These are phyloP conservation scores for Linnaemya vulpina DNA, from an alignment of 2,888 invertebrate species.

Conservation along the genomic window DNA sequence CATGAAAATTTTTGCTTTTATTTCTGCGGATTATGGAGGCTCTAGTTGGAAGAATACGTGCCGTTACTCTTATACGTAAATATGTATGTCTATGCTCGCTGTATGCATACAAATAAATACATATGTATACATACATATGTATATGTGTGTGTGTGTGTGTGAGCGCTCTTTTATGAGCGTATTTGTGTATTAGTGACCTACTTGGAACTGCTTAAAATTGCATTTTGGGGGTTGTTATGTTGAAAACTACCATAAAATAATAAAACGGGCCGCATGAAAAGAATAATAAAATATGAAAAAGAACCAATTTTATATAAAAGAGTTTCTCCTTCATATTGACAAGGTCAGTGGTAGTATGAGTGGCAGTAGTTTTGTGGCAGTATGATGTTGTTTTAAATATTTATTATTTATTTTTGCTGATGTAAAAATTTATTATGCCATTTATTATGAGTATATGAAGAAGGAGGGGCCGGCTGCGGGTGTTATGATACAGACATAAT, in stretches of 20 bases:
- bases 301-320: constrained; percentile 24
- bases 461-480: neutral
- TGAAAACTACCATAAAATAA: constrained; percentile 40
- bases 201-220: constrained; percentile 61
- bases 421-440: constrained; percentile 6
- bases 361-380: constrained; percentile 30
- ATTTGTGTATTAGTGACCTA: constrained; percentile 64
- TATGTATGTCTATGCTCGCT: neutral
- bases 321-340: constrained; percentile 55
- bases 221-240: constrained; percentile 60
- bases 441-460: neutral
- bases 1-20: constrained; percentile 9
- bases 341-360: constrained; percentile 58
- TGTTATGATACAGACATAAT: neutral
- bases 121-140: neutral
- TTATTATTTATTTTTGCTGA: neutral
- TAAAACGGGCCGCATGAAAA: constrained; percentile 12
- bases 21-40: constrained; percentile 27
- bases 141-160: neutral
- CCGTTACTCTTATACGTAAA: constrained; percentile 5
- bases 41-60: constrained; percentile 39
- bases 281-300: constrained; percentile 11
- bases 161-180: constrained; percentile 43
- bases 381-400: constrained; percentile 13
- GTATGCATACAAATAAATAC: too few relatives aligned